phyloP scores from a whole-genome alignment of 2,113 vertebrate species.

The Fukomys damarensis region DNA sequence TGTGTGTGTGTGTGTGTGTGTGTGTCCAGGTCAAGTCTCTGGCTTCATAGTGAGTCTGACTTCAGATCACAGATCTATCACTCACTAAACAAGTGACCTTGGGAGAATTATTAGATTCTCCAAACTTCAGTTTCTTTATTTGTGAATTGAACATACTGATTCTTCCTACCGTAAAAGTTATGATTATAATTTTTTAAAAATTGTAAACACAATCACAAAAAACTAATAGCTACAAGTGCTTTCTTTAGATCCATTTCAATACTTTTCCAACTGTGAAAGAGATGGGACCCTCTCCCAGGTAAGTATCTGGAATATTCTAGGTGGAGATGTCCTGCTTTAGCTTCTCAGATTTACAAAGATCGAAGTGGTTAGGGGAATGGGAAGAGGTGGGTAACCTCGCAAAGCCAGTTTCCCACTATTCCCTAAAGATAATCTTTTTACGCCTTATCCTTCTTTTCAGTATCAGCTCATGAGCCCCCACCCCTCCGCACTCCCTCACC shows the following conservation, averaged over 20 bases:
- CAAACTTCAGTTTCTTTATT: neutral
- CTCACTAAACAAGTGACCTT: neutral
- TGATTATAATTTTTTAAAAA: neutral
- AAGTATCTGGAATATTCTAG: neutral
- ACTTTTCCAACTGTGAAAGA: neutral
- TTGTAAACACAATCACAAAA: neutral
- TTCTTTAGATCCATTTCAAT: conserved; percentile 1
- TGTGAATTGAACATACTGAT: neutral
- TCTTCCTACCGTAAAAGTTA: neutral
- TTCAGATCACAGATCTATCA: neutral
- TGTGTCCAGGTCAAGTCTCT: neutral
- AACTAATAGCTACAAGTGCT: neutral
- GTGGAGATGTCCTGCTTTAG: neutral
- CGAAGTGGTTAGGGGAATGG: no score
- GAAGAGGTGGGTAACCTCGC: neutral
- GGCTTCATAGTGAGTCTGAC: neutral
- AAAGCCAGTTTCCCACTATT: neutral
- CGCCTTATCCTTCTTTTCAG: neutral
- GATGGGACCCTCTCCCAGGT: neutral
- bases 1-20: neutral
- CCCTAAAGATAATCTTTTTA: neutral
- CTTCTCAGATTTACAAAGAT: neutral
- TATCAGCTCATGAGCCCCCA: neutral
- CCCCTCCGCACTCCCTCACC: neutral
- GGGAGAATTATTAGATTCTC: neutral